Base-by-base conservation (phyloP, 2,113 vertebrate species). In the Mus musculus region DNA sequence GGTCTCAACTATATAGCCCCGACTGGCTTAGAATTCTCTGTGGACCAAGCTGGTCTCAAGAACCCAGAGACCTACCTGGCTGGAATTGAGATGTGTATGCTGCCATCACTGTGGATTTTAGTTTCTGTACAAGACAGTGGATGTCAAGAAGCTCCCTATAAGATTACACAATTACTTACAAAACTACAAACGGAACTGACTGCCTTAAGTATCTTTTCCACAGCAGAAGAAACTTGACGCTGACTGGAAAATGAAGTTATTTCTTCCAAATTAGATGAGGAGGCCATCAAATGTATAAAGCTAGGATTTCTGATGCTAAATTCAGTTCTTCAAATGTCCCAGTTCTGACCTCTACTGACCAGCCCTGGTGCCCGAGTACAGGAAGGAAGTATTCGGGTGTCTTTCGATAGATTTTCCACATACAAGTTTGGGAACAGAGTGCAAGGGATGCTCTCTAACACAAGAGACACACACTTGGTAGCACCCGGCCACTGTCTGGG, bases 171-270 rank as follows among this genome's bases (percentile, higher is more conserved):
- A 84, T 91, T 90, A 91, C 20, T 75, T 93, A 73, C 39, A 39
- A 82, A 65, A 72, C 49, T 46, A 61, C 36, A 67, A 86, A 52
- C 3, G 24, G 24, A 33, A 39, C 10, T 82, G 11, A 78, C 22
- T 20, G 24, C 42, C 59, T 33, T 33, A 39, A 73, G 24, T 71
- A 26, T 28, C 49, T 86, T 19, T 87, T 93, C 54, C 65, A 30
- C 65, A 71, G 42, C 11, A 88, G 30, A 77, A 90, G 49, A 36
- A 52, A 13, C 20, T n/a, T 59, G 36, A 22, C 67, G 2, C 46
- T 96, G 39, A 11, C 36, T 96, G 54, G 92, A 94, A 90, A 96
- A 59, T 36, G 49, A 69, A n/a, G 14, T 33, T 91, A 80, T 88
- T 91, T 82, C 72, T 39, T n/a, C 59, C 6, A 85, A 87, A 71